phyloP scores from a whole-genome alignment of 1,140 invertebrate species.

The Drosophila takahashii region DNA sequence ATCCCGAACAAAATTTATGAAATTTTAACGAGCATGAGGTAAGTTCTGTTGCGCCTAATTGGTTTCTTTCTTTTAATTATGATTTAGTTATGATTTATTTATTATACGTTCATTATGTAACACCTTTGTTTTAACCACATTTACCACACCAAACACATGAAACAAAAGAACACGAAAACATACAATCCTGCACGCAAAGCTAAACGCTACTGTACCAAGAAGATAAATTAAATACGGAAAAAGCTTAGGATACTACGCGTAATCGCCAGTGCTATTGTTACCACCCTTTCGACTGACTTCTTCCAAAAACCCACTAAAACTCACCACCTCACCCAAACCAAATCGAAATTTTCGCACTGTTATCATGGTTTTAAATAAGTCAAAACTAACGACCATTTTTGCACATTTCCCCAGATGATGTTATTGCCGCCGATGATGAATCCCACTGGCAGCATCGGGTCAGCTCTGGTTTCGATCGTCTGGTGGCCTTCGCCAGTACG shows the following conservation, averaged over 20 bases:
- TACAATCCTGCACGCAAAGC: slow-evolving; percentile 35
- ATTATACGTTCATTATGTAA: slow-evolving; percentile 44
- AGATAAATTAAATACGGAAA: slow-evolving; percentile 5
- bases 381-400: slow-evolving; percentile 5
- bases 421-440: slow-evolving; percentile 86
- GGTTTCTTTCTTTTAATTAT: slow-evolving; percentile 59
- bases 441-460: slow-evolving; percentile 93
- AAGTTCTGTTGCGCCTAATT: slow-evolving; percentile 82
- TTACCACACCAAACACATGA: slow-evolving; percentile 27
- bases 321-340: slow-evolving; percentile 18
- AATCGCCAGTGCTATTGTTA: slow-evolving; percentile 8
- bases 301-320: slow-evolving; percentile 22
- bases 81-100: slow-evolving; percentile 37
- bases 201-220: slow-evolving; percentile 45
- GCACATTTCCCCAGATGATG: slow-evolving; percentile 68
- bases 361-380: neutral
- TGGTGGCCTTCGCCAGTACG: slow-evolving; percentile 94
- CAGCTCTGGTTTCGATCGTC: slow-evolving; percentile 92
- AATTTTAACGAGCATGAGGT: slow-evolving; percentile 80
- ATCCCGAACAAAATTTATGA: slow-evolving; percentile 43
- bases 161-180: slow-evolving; percentile 23
- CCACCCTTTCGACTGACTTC: slow-evolving; percentile 3
- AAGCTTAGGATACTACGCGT: slow-evolving; percentile 19
- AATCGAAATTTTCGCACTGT: slow-evolving; percentile 15
- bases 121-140: slow-evolving; percentile 36